These are phyloP conservation scores for Ectemnius lituratus DNA, from an alignment of 2,888 invertebrate genomes.

Conservation along the genomic window DNA sequence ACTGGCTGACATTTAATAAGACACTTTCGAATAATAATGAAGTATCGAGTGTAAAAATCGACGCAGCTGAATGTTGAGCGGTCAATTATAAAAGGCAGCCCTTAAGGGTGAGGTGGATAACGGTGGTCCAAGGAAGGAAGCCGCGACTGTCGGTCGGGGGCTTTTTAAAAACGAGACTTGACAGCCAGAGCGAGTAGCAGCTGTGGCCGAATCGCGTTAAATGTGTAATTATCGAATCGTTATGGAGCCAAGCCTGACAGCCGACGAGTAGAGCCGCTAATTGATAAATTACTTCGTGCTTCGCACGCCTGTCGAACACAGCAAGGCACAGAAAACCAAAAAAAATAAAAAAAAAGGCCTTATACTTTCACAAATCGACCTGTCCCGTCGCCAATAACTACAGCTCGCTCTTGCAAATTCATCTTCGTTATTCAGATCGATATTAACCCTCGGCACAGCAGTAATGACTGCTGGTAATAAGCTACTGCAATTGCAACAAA, in stretches of 20 bases:
- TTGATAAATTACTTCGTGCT: conserved; percentile 57
- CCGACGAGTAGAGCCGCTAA: conserved; percentile 47
- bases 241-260: conserved; percentile 56
- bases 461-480: no score
- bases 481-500: no score
- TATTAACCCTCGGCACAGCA: no score
- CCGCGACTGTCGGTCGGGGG: conserved; percentile 35
- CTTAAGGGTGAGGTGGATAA: conserved; percentile 14
- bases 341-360: no score
- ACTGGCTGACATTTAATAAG: no score
- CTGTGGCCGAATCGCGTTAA: conserved; percentile 53
- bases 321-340: conserved; percentile 25
- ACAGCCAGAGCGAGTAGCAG: conserved; percentile 53
- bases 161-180: conserved; percentile 46
- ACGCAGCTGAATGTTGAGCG: conserved; percentile 20
- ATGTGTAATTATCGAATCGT: conserved; percentile 63
- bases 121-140: conserved; percentile 22
- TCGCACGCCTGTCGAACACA: conserved; percentile 44
- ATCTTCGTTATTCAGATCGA: no score
- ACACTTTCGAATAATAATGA: not conserved
- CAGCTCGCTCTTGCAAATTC: no score
- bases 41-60: not conserved
- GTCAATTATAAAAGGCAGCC: conserved; percentile 26
- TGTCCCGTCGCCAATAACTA: conserved; percentile 7
- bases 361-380: conserved; percentile 21